These are phyloP conservation scores for Turritopsis rubra DNA, from an alignment of 30 jellyfish, hydroid and myxozoan genomes.

Conservation along the genomic window DNA sequence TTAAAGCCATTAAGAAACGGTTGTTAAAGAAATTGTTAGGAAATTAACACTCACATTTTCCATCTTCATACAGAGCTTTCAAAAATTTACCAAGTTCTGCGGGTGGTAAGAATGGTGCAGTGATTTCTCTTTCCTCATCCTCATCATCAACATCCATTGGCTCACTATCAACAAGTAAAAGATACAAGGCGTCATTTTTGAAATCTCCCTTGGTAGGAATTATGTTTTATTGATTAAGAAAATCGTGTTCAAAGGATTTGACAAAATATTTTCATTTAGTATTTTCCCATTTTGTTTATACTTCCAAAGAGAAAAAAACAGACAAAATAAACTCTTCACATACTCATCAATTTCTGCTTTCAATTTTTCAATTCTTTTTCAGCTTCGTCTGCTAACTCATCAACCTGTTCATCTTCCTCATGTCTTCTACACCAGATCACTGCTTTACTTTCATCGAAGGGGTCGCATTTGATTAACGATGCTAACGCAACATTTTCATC, in stretches of 20 bases:
- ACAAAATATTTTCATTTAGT: too few relatives aligned
- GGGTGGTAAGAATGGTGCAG: not conserved
- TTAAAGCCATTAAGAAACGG: not conserved
- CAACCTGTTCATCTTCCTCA: constrained; percentile 18
- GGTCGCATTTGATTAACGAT: constrained; percentile 29
- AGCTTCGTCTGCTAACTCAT: constrained; percentile 24
- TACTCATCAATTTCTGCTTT: not conserved
- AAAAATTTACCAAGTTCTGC: not conserved
- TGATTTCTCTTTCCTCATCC: not conserved
- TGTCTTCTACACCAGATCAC: constrained; percentile 31
- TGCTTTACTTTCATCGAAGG: constrained; percentile 9
- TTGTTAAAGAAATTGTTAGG: not conserved
- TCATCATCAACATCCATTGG: not conserved
- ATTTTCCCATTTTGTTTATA: too few relatives aligned
- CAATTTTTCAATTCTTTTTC: constrained; percentile 17
- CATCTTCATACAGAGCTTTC: not conserved
- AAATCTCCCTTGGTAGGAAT: too few relatives aligned
- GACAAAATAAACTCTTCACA: not conserved
- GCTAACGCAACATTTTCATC: constrained; percentile 51
- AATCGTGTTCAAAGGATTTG: too few relatives aligned
- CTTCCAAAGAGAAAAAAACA: not conserved
- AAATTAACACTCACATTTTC: not conserved
- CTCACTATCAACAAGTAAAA: not conserved
- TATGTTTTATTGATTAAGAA: too few relatives aligned
- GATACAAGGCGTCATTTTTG: not conserved